Base-by-base conservation (phyloP, 2,888 invertebrate genomes). In the Ectropis crepuscularia region DNA sequence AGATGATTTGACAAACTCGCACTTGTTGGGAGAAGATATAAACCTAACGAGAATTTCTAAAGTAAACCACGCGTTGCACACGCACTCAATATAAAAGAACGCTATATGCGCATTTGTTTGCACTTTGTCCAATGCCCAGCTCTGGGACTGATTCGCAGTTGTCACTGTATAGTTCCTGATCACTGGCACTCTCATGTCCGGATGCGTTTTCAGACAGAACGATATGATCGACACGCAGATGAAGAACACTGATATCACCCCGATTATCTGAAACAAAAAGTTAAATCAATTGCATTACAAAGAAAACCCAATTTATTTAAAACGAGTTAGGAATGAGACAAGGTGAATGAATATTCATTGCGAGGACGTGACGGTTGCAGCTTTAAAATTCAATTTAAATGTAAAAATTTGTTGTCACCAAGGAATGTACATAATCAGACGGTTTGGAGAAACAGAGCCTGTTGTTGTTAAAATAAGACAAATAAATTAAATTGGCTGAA, bases 141-240 rank as follows among this genome's bases (percentile, higher is more conserved):
- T 95, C 62, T 95, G 95, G 73, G 95, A 94, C 80, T 96, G 96
- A 80, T 95, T 95, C 50, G 96, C 95, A 49, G 96, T 96, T 75
- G 94, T 94, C 77, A 97, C 96, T 68, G 96, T 95, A 80, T 96
- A 95, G 92, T 97, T 96, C 78, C 94, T 94, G 75, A 98, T 96
- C 79, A 96, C 95, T 70, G 98, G 98, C 80, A 98, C 97, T 80
- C 99, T 94, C 97, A 99, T 97, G 90, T 98, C 99, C 72, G 99
- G 99, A 92, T 99, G 99, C 53, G 99, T 99, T 94, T 99, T 99
- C 86, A 99, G 95, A 94, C 99, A 99, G 94, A 99, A 99, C 77
- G 99, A 99, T 89, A 99, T 94, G 88, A 99, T 99, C 75, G 99
- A 99, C 75, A 99, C 97, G 94, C 99, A 98, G 90, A 99, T 99